A percentile compares a stretch with the other conserved stretches of the same genome.
Evolutionary conservation across 1,140 invertebrate genomes (phyloP).

Genomic region (Drosophila seguyi): DNA sequence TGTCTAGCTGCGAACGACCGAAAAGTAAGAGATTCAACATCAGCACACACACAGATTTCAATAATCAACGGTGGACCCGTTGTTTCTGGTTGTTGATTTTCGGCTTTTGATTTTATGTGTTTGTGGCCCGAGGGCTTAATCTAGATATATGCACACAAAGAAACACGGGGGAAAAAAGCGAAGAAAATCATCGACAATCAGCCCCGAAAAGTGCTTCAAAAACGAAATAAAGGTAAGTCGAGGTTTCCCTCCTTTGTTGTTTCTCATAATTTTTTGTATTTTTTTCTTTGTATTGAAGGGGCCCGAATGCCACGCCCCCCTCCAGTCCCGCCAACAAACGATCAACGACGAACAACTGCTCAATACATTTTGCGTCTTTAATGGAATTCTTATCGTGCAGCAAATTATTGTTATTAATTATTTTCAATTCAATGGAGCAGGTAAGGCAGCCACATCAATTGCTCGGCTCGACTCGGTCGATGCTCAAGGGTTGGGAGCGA

Average conservation of each 20-base stretch:
- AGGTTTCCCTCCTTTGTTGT: conserved; percentile 57
- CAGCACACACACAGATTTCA: conserved; percentile 71
- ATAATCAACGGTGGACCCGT: conserved; percentile 69
- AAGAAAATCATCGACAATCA: conserved; percentile 65
- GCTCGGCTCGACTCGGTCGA: conserved; percentile 20
- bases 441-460: conserved; percentile 60
- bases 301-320: conserved; percentile 59
- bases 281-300: conserved; percentile 26
- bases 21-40: conserved; percentile 61
- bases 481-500: conserved; percentile 79
- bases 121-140: conserved; percentile 70
- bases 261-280: conserved; percentile 28
- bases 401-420: conserved; percentile 84
- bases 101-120: conserved; percentile 46
- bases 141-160: conserved; percentile 69
- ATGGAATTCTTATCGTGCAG: conserved; percentile 84
- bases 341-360: conserved; percentile 56
- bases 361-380: conserved; percentile 82
- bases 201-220: conserved; percentile 67
- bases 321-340: conserved; percentile 19
- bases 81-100: conserved; percentile 46
- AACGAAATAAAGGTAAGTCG: conserved; percentile 55
- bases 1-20: conserved; percentile 75
- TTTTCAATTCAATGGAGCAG: conserved; percentile 65
- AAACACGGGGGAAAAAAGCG: conserved; percentile 23